Evolutionary conservation across 2,113 vertebrate genomes (phyloP), one percentile per base, ranked within the genome.

Genomic region (Periophthalmodon schlosseri): DNA sequence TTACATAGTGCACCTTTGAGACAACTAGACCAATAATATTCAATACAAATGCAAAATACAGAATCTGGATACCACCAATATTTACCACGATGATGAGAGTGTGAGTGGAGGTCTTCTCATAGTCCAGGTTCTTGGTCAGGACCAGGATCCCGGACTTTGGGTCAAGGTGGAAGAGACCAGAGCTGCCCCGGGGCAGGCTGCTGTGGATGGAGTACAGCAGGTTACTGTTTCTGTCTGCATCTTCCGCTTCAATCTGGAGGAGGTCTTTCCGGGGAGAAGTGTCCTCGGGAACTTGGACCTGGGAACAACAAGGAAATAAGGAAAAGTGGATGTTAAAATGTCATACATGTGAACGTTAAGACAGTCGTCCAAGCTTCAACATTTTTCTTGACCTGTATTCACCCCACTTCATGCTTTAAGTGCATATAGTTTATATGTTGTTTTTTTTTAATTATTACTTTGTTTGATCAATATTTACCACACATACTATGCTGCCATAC

Each of bases 121-220:
- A 96, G 85, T 96, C 95, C 69, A 98, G 83, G 63, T 93, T 89
- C 76, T 96, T 95, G 2, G 94, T 94, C 33, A 95, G 92, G 68
- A 96, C 93, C 74, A 99, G 89, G 9, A 81, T 83, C 0, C 96
- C 98, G 0, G 84, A 96, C 88, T 93, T 96, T 1, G 97, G 96
- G 83, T 99, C 97, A 87, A 99, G 36, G 72, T 96, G 96, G 88
- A 99, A 99, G 83, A 96, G 86, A 28, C 87, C 93, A 73, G 91
- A 75, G 82, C 97, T 98, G 80, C 90, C 87, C 0, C 93, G 94
- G 50, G 97, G 94, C 20, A 95, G 60, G 23, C 96, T 95, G 85
- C 95, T 92, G 18, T 98, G 95, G 82, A 99, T 92, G 83, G 95
- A 97, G 70, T 95, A 99, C 81, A 97, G 92, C 76, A 99, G 93